A percentile compares a stretch with the other conserved stretches of the same genome.
Conservation (phyloP, 2,888 invertebrate genomes). For the Iselma pallidipennis region DNA sequence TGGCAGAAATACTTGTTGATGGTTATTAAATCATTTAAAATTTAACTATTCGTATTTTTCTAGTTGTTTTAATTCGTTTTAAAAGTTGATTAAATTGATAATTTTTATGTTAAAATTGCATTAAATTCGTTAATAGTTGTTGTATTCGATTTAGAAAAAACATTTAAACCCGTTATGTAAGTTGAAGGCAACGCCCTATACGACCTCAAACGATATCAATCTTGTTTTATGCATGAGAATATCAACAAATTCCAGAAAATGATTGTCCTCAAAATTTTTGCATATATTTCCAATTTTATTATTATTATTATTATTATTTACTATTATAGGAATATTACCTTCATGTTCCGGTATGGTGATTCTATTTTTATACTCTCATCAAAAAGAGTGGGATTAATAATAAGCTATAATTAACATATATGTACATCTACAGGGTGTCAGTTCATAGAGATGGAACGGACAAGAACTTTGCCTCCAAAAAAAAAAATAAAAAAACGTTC, state of each 20-base stretch:
- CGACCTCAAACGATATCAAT: conserved; percentile 31
- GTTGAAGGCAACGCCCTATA: conserved; percentile 27
- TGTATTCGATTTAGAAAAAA: conserved; percentile 4
- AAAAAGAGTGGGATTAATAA: no score
- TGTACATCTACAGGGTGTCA: no score
- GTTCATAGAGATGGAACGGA: no score
- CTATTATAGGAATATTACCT: no score
- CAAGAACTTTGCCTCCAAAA: no score
- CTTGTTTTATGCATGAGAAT: conserved; percentile 29
- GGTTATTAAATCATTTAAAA: conserved; percentile 8
- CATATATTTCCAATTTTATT: not conserved
- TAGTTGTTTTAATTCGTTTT: not conserved
- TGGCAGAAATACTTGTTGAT: conserved; percentile 17
- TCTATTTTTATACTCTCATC: no score
- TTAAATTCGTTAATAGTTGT: not conserved
- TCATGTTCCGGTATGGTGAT: no score
- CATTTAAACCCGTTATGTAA: conserved; percentile 31
- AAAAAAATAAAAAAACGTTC: no score
- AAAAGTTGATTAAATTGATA: not conserved
- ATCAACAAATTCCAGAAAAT: conserved; percentile 13
- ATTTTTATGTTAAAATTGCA: not conserved
- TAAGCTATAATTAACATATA: no score
- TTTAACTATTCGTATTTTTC: conserved; percentile 3
- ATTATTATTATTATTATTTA: no score
- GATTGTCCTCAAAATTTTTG: not conserved